A percentile compares a stretch with the other conserved stretches of the same genome.
These are phyloP conservation scores for Drosophila melanogaster DNA, from an alignment of 1,140 invertebrate genomes.

Conservation along the genomic window Release_6_plus_ISO1_MT NT_033777.3:27592001-27592500, in stretches of 20 bases:
- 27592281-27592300: background rate
- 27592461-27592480: slow-evolving; percentile 10
- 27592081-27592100: slow-evolving; percentile 22
- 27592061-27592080: slow-evolving; percentile 36
- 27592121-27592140: slow-evolving; percentile 54
- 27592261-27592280: background rate
- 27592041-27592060: slow-evolving; percentile 44
- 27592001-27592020: background rate
- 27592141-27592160: slow-evolving; percentile 56
- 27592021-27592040: slow-evolving; percentile 31
- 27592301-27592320: background rate
- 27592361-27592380: slow-evolving; percentile 37
- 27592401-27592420: slow-evolving; percentile 37
- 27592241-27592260: background rate
- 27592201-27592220: no score
- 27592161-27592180: slow-evolving; percentile 5
- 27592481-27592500: slow-evolving; percentile 57
- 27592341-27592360: slow-evolving; percentile 18
- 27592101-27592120: slow-evolving; percentile 62
- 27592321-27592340: background rate
- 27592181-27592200: no score
- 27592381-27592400: slow-evolving; percentile 47
- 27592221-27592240: background rate
- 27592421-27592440: slow-evolving; percentile 23
- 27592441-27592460: slow-evolving; percentile 37